Evolutionary conservation across 1,140 invertebrate species (phyloP), one percentile per base, ranked within the genome.

Genomic region (Drosophila willistoni): DNA sequence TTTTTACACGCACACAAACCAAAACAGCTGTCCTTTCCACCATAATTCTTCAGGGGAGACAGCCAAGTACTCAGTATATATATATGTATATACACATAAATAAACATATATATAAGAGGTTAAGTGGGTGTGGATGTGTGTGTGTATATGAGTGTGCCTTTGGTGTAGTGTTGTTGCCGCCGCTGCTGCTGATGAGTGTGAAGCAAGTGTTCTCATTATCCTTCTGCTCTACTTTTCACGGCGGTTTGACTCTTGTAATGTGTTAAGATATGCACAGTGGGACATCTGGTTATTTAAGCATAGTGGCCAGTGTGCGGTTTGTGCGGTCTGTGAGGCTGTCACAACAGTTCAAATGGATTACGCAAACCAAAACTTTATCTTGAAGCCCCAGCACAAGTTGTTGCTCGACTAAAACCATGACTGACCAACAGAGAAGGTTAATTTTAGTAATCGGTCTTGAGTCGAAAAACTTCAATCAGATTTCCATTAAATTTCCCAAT

Each of bases 141-240:
- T 66, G 64, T 67, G 44, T 63, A 22, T 22, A 2, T 22, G 19
- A 22, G 47, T 68, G 68, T 36, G 44, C 55, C 62, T 70, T 59
- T 29, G 67, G 34, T 60, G 44, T 51, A 47, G 44, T 12, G 19
- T 7, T 17, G 14, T 17, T 47, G 42, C 14, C 17, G 42, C 42
- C 7, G 44, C 17, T 47, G 14, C 44, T 19, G 44, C 44, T 51
- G 44, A 9, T 47, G 51, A 82, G 76, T 79, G 76, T 76, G 70
- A 82, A 69, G 69, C 54, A 83, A 86, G 82, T 87, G 83, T 71
- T 86, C 82, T 86, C 82, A 86, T 86, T 86, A 86, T 86, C 79
- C 83, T 79, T 76, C 72, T 86, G 82, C 79, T 86, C 82, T 87
- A 86, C 79, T 86, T 86, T 86, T 79, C 71, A 87, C 84, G 79